A percentile compares a stretch with the other conserved stretches of the same genome.
Conservation (phyloP, 2,113 vertebrate species). For the Poeciliopsis prolifica region DNA sequence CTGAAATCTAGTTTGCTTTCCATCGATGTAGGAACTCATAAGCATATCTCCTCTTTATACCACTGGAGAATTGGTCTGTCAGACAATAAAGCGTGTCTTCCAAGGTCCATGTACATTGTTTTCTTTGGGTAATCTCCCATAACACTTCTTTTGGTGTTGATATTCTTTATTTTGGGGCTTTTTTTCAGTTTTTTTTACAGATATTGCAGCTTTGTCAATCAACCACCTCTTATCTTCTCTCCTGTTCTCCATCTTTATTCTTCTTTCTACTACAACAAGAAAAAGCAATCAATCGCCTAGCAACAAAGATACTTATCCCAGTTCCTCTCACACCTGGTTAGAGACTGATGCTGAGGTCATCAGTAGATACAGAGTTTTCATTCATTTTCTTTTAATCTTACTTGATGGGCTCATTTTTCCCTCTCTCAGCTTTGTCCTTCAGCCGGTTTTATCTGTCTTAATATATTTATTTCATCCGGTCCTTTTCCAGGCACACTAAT, state of each 20-base stretch:
- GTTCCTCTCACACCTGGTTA: slow-evolving; percentile 47
- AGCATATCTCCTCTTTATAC: slow-evolving; percentile 26
- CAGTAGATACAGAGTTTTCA: slow-evolving; percentile 41
- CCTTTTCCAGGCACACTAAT: slow-evolving; percentile 44
- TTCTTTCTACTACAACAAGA: slow-evolving; percentile 25
- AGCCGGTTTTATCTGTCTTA: slow-evolving; percentile 28
- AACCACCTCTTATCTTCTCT: slow-evolving; percentile 37
- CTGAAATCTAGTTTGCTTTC: slow-evolving; percentile 37
- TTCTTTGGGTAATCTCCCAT: background rate
- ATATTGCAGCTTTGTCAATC: slow-evolving; percentile 6
- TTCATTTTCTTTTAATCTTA: slow-evolving; percentile 45
- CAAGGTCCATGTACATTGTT: slow-evolving; percentile 1
- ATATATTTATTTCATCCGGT: slow-evolving; percentile 47
- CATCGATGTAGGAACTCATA: slow-evolving; percentile 10
- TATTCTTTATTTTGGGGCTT: background rate
- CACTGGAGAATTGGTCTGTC: background rate
- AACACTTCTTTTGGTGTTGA: background rate
- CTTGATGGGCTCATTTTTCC: slow-evolving; percentile 11
- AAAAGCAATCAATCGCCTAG: slow-evolving; percentile 52
- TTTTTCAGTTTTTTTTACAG: background rate
- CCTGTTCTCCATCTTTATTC: slow-evolving; percentile 35
- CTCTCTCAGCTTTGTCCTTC: slow-evolving; percentile 31
- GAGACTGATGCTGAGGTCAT: slow-evolving; percentile 52
- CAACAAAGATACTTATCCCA: slow-evolving; percentile 52
- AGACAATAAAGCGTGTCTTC: slow-evolving; percentile 1